Percentiles rank a stretch among this genome's conserved stretches.
phyloP scores from a whole-genome alignment of 2,888 invertebrate genomes.

The Papilio protenor region DNA sequence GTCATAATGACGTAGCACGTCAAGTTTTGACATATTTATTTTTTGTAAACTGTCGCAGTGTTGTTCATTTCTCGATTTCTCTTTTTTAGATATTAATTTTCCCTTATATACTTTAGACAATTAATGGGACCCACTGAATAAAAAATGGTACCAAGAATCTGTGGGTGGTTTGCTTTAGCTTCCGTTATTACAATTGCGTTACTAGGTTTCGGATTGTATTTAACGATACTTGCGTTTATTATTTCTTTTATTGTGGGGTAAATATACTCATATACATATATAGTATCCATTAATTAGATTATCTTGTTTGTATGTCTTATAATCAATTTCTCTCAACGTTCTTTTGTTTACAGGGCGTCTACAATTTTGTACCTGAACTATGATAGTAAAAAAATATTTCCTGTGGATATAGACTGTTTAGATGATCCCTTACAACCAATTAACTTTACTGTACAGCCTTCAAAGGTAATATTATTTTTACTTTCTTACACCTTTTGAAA shows the following conservation, averaged over 20 bases:
- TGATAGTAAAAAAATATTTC: slow-evolving; percentile 72
- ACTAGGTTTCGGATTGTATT: slow-evolving; percentile 73
- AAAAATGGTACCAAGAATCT: slow-evolving; percentile 64
- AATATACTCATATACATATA: slow-evolving; percentile 53
- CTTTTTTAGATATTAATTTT: slow-evolving; percentile 34
- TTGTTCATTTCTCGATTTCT: slow-evolving; percentile 38
- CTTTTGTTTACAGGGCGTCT: slow-evolving; percentile 61
- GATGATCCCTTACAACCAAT: slow-evolving; percentile 79
- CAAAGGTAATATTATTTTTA: slow-evolving; percentile 59
- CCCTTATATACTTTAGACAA: slow-evolving; percentile 5
- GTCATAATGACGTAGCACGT: slow-evolving; percentile 25
- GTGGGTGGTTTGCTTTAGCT: slow-evolving; percentile 74
- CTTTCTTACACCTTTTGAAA: too few relatives aligned
- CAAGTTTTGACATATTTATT: slow-evolving; percentile 43
- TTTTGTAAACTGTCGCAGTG: slow-evolving; percentile 38
- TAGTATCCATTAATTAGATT: slow-evolving; percentile 32
- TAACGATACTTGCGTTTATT: slow-evolving; percentile 70
- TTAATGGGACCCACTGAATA: slow-evolving; percentile 31
- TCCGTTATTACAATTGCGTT: slow-evolving; percentile 73
- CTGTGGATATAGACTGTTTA: slow-evolving; percentile 71
- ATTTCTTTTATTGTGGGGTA: slow-evolving; percentile 76
- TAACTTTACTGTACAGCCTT: slow-evolving; percentile 73
- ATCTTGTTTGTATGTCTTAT: slow-evolving; percentile 32
- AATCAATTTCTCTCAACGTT: not conserved
- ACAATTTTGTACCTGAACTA: slow-evolving; percentile 74